Evolutionary conservation across 1,140 invertebrate genomes (phyloP).

Genomic region (Patella vulgata): DNA sequence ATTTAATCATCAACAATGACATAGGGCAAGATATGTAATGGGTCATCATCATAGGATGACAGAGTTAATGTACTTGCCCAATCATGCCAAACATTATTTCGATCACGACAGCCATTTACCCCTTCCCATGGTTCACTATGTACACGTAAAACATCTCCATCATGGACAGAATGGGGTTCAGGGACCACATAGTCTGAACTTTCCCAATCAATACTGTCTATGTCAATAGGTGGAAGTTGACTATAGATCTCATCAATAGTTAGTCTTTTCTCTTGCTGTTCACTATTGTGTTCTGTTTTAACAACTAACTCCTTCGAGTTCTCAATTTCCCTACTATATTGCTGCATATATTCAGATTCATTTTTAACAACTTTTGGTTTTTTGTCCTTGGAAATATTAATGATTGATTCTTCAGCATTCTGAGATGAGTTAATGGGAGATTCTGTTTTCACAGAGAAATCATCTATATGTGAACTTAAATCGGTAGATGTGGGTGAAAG

Average conservation of each 20-base stretch:
- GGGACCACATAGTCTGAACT: constrained; percentile 28
- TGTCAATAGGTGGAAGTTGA: constrained; percentile 74
- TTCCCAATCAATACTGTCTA: constrained; percentile 66
- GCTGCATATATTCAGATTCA: background rate
- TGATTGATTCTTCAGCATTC: too few relatives aligned
- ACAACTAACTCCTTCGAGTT: constrained; percentile 18
- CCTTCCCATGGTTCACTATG: constrained; percentile 68
- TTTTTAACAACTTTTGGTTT: too few relatives aligned
- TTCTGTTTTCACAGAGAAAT: constrained; percentile 19
- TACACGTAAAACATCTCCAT: constrained; percentile 65
- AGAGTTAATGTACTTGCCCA: constrained; percentile 83
- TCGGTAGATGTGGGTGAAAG: constrained; percentile 48
- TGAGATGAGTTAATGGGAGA: constrained; percentile 30
- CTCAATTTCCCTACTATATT: constrained; percentile 12
- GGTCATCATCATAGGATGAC: constrained; percentile 77
- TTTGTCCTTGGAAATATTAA: too few relatives aligned
- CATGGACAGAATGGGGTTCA: constrained; percentile 48
- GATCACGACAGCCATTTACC: constrained; percentile 75
- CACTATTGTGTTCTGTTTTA: constrained; percentile 8
- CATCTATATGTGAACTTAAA: constrained; percentile 50
- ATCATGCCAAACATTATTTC: constrained; percentile 76
- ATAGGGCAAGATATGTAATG: constrained; percentile 89
- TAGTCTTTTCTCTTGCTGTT: constrained; percentile 16
- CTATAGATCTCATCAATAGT: constrained; percentile 53
- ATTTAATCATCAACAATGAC: constrained; percentile 79